Percentiles rank a stretch among this genome's conserved stretches.
Evolutionary conservation across 2,888 invertebrate genomes (phyloP).

Genomic region (Pristionchus entomophagus): DNA sequence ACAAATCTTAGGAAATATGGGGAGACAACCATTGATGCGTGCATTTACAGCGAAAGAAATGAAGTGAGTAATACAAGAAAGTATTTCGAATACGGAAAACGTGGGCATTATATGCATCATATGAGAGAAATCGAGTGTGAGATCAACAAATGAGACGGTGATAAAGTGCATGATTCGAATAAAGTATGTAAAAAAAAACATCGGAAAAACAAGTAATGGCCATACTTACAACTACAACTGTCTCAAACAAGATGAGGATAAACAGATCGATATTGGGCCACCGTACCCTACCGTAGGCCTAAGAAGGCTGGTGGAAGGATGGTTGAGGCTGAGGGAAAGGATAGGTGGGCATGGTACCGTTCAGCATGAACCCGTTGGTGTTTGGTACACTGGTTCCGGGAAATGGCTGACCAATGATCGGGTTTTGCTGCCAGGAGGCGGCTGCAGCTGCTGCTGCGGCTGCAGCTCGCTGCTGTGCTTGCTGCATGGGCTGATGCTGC

Average conservation of each 20-base stretch:
- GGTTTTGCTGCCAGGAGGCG: not conserved
- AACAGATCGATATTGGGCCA: too few species aligned
- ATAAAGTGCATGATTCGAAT: not conserved
- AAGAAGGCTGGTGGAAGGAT: not conserved
- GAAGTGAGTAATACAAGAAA: not conserved
- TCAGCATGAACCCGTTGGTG: not conserved
- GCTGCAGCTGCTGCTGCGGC: not conserved
- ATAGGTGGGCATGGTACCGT: not conserved
- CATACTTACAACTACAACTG: not conserved
- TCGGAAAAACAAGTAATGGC: too few species aligned
- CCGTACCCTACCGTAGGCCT: too few species aligned
- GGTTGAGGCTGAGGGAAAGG: conserved; percentile 12
- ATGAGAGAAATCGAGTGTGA: not conserved
- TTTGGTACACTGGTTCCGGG: not conserved
- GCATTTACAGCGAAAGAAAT: not conserved
- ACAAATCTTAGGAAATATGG: too few species aligned
- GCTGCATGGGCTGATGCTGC: not conserved
- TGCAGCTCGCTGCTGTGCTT: not conserved
- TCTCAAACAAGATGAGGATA: not conserved
- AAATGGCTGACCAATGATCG: not conserved
- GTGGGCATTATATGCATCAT: not conserved
- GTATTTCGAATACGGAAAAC: not conserved
- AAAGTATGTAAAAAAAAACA: not conserved
- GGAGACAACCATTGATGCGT: not conserved
- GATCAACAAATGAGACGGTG: not conserved